Conservation (phyloP, 2,888 invertebrate genomes). For the Microplitis manilae region DNA sequence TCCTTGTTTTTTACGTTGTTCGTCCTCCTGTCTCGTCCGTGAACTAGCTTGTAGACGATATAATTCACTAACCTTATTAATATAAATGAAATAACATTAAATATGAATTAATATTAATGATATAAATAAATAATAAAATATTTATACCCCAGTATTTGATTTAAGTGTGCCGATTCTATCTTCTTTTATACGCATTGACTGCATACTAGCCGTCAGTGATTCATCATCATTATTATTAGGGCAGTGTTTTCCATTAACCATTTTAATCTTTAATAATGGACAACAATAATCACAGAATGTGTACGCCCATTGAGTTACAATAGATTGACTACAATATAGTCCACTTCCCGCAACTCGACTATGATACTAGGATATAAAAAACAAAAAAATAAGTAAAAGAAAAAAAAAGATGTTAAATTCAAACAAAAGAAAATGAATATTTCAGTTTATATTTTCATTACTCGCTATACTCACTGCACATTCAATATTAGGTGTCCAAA, state of each 20-base stretch:
- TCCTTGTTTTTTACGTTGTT: not conserved
- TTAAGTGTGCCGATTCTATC: not conserved
- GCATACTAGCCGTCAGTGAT: not conserved
- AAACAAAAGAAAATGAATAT: not conserved
- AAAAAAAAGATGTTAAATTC: not conserved
- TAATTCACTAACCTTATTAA: not conserved
- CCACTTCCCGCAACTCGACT: conserved; percentile 45
- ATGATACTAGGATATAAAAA: conserved; percentile 55
- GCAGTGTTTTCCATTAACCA: conserved; percentile 58
- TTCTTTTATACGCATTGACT: not conserved
- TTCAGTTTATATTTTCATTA: not conserved
- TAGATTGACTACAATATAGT: conserved; percentile 61
- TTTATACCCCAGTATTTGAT: not conserved
- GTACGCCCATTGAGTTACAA: conserved; percentile 65
- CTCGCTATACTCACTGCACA: conserved; percentile 65
- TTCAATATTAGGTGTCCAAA: conserved; percentile 61
- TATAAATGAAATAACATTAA: not conserved
- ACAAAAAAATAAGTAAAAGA: not conserved
- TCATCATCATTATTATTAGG: conserved; percentile 53
- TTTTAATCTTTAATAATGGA: conserved; percentile 51
- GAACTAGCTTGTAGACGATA: not conserved
- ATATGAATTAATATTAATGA: not conserved
- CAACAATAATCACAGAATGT: conserved; percentile 68
- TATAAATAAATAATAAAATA: not conserved
- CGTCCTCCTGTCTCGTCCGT: not conserved